These are phyloP conservation scores for Pygoscelis antarcticus DNA, from an alignment of 2,113 vertebrate genomes.

Conservation along the genomic window DNA sequence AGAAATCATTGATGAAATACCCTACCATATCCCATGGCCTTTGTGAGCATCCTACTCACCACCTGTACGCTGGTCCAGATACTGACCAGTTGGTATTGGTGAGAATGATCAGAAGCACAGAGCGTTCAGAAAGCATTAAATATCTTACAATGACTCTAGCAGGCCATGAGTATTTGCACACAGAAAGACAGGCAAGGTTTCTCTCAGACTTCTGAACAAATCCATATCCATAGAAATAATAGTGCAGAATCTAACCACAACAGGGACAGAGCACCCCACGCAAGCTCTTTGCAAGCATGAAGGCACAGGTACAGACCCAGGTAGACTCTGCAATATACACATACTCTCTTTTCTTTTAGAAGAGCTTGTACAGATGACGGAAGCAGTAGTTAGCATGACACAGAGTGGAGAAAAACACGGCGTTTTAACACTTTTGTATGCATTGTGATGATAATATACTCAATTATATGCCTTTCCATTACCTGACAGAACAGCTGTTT, in stretches of 20 bases:
- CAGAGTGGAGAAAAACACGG: not conserved
- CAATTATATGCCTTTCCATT: not conserved
- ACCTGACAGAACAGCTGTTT: slow-evolving; percentile 12
- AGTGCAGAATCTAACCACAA: not conserved
- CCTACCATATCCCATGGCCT: not conserved
- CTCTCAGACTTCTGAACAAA: not conserved
- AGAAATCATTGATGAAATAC: not conserved
- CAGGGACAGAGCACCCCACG: fast-evolving
- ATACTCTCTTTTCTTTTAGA: not conserved
- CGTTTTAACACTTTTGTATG: not conserved
- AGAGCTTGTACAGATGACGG: not conserved
- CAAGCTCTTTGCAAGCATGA: not conserved
- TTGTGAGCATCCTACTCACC: not conserved
- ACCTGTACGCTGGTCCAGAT: not conserved
- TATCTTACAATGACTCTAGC: not conserved
- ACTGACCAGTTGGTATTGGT: not conserved
- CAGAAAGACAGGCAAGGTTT: not conserved
- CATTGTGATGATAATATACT: not conserved
- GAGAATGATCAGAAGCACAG: not conserved
- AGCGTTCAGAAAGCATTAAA: not conserved
- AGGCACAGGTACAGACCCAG: not conserved
- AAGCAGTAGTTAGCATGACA: not conserved
- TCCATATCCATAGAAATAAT: not conserved
- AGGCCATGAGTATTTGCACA: not conserved
- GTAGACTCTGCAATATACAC: not conserved